A percentile compares a stretch with the other conserved stretches of the same genome.
These are phyloP conservation scores for Eumaeus atala DNA, from an alignment of 1,140 invertebrate genomes.

Conservation along the genomic window DNA sequence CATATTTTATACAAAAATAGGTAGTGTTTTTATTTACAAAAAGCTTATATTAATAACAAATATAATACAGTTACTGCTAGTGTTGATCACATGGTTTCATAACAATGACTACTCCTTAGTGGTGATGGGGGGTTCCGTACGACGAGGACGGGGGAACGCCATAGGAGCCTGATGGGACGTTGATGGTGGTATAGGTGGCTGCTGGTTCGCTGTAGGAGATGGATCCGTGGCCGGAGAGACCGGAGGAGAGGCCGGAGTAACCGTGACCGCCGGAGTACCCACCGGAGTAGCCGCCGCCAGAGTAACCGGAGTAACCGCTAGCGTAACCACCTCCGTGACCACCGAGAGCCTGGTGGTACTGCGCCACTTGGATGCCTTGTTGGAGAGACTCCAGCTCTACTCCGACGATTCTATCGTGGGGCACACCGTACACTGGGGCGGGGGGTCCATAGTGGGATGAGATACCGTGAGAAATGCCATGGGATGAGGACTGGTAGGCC, in stretches of 20 bases:
- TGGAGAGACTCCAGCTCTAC: constrained; percentile 79
- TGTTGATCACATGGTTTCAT: constrained; percentile 56
- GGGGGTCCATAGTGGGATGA: constrained; percentile 76
- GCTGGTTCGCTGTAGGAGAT: constrained; percentile 48
- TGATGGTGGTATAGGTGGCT: constrained; percentile 60
- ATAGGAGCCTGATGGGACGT: constrained; percentile 65
- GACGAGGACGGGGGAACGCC: constrained; percentile 63
- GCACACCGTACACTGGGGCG: constrained; percentile 75
- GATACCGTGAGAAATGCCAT: constrained; percentile 69
- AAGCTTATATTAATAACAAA: constrained; percentile 67
- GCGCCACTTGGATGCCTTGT: constrained; percentile 79
- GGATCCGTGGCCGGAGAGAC: constrained; percentile 24
- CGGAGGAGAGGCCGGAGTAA: constrained; percentile 18
- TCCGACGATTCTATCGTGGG: constrained; percentile 76
- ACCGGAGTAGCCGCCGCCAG: constrained; percentile 40
- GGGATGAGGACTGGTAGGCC: constrained; percentile 55
- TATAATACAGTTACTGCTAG: constrained; percentile 65
- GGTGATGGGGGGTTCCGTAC: constrained; percentile 66
- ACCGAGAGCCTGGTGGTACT: constrained; percentile 76
- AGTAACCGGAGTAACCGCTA: constrained; percentile 38
- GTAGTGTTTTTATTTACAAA: constrained; percentile 63
- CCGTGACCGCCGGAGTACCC: constrained; percentile 11
- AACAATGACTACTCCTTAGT: constrained; percentile 60
- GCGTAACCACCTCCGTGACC: constrained; percentile 52
- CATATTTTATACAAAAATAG: constrained; percentile 37